Base-by-base conservation (phyloP, 2,888 invertebrate genomes). In the Acronicta leporina region DNA sequence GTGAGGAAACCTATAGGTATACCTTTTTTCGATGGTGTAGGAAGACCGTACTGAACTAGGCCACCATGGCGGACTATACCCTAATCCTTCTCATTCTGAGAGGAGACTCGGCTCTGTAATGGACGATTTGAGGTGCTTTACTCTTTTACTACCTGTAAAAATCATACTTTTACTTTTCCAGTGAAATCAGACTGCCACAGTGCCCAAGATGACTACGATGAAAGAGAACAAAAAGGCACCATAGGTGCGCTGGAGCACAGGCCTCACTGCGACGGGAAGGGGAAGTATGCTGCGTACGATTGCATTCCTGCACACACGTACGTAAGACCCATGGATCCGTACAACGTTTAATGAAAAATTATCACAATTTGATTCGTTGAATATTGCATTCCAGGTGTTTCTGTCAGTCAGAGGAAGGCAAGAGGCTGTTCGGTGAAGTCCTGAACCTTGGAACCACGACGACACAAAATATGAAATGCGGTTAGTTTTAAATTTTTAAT, bases 271-370 rank as follows among this genome's bases (percentile, higher is more conserved):
- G 96, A 96, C 78, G 95, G 92, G 1, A 95, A 95, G 70, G 97
- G 96, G 0, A 85, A 90, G n/a, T 96, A 89, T 74, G 89, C 89
- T 0, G 85, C 95, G 0, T 92, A 94, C 45, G 93, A 95, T 68
- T 97, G 97, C 75, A 94, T 96, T 15, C 95, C 96, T 0, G 96
- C 96, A 15, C 96, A 96, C 73, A 95, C 96, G 97, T 97, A 92
- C 92, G 95, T 69, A 49, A 33, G 11, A 11, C 33, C 11, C 0
- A 4, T 9, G 10, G 30, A 10, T 9, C 30, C 2, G 4, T 5
- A 5, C 25, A 2, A 2, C n/a, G n/a, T n/a, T n/a, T n/a, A n/a
- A n/a, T n/a, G n/a, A n/a, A n/a, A n/a, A n/a, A n/a, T n/a, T n/a
- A n/a, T n/a, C n/a, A n/a, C n/a, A n/a, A n/a, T n/a, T n/a, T n/a